phyloP scores from a whole-genome alignment of 2,113 vertebrate species.

The Phrynosoma blainvillii region DNA sequence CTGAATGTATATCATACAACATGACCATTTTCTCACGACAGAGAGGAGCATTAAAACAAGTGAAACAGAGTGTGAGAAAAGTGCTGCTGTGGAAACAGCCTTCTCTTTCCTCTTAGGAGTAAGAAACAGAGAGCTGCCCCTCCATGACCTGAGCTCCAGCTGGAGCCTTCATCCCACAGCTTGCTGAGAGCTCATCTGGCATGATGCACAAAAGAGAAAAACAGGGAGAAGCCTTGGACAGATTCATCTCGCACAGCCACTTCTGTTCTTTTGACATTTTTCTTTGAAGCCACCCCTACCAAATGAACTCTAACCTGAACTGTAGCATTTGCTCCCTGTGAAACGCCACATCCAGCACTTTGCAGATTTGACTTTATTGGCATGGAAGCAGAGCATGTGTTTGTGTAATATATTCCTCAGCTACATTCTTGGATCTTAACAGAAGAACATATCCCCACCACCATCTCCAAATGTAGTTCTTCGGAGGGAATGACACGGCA shows the following conservation, averaged over 20 bases:
- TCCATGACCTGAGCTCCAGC: background rate
- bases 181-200: background rate
- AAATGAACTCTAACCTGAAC: background rate
- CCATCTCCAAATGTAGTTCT: background rate
- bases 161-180: background rate
- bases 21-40: background rate
- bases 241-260: background rate
- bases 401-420: background rate
- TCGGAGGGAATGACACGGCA: background rate
- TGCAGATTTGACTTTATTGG: conserved; percentile 9
- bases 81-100: background rate
- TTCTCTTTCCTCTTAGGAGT: background rate
- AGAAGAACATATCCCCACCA: background rate
- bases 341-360: background rate
- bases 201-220: background rate
- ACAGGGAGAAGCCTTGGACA: background rate
- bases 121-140: no score
- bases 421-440: background rate
- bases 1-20: no score
- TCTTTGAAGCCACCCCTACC: background rate
- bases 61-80: background rate
- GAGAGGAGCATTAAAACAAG: background rate
- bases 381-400: background rate
- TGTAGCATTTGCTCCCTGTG: background rate
- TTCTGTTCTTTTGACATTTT: background rate